phyloP scores from a whole-genome alignment of 2,113 vertebrate genomes.

The Excalfactoria chinensis region DNA sequence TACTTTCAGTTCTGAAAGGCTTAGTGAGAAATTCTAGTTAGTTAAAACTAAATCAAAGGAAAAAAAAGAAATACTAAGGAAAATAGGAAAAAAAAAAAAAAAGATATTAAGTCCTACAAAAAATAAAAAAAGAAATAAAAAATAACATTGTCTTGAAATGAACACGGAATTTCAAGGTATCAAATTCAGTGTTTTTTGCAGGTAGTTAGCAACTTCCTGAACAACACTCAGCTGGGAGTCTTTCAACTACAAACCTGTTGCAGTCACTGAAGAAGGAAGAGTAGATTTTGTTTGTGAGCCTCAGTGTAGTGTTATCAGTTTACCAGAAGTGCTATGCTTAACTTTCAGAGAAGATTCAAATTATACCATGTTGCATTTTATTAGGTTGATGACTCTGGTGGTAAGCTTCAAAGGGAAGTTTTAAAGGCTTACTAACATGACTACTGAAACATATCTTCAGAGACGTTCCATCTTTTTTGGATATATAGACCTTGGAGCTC shows the following conservation, averaged over 20 bases:
- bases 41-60: not conserved
- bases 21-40: not conserved
- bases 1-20: not conserved
- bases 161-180: not conserved
- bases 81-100: fast-evolving
- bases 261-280: not conserved
- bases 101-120: not conserved
- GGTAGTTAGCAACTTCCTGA: not conserved
- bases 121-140: not conserved
- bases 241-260: not conserved
- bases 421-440: not conserved
- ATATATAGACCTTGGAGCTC: not conserved
- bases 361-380: not conserved
- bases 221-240: not conserved
- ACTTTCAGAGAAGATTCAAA: not conserved
- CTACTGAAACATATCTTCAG: not conserved
- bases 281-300: constrained; percentile 9
- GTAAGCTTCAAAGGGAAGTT: not conserved
- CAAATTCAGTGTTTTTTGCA: not conserved
- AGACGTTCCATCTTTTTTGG: not conserved
- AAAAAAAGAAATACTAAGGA: not conserved
- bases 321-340: not conserved
- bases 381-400: not conserved
- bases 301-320: not conserved
- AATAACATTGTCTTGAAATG: not conserved